phyloP scores from a whole-genome alignment of 2,888 invertebrate species.

The Cinara cedri region DNA sequence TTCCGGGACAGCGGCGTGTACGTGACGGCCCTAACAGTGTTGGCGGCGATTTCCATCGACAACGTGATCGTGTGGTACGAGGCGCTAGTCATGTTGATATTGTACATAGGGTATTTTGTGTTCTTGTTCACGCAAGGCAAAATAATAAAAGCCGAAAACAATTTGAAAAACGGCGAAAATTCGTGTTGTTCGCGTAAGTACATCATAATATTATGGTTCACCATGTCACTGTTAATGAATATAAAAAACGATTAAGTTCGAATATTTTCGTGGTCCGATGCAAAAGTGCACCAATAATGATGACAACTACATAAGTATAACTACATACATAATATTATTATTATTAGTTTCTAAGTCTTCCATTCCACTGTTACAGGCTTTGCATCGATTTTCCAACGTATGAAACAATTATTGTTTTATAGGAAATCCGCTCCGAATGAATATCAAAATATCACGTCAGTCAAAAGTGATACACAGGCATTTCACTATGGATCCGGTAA shows the following conservation, averaged over 20 bases:
- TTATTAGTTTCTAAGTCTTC: background rate
- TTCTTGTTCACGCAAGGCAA: constrained; percentile 68
- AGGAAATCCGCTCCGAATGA: background rate
- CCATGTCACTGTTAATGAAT: too few species aligned
- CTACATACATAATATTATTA: too few species aligned
- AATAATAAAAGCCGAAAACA: background rate
- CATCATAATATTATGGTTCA: background rate
- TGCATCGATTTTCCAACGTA: background rate
- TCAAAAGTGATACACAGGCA: background rate
- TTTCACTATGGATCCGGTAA: constrained; percentile 11
- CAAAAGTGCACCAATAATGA: background rate
- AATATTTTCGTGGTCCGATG: too few species aligned
- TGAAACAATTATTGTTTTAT: background rate
- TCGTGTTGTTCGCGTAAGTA: background rate
- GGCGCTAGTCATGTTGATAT: constrained; percentile 72
- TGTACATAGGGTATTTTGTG: constrained; percentile 76
- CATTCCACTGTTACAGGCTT: background rate
- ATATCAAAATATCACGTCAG: background rate
- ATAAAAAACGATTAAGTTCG: too few species aligned
- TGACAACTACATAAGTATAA: background rate
- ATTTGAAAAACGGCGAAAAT: background rate
- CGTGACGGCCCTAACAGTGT: constrained; percentile 72
- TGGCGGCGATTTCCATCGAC: constrained; percentile 80
- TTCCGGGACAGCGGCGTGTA: constrained; percentile 82
- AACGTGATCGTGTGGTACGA: constrained; percentile 81